phyloP scores from a whole-genome alignment of 2,888 invertebrate genomes.

The Drosophila sordidula region DNA sequence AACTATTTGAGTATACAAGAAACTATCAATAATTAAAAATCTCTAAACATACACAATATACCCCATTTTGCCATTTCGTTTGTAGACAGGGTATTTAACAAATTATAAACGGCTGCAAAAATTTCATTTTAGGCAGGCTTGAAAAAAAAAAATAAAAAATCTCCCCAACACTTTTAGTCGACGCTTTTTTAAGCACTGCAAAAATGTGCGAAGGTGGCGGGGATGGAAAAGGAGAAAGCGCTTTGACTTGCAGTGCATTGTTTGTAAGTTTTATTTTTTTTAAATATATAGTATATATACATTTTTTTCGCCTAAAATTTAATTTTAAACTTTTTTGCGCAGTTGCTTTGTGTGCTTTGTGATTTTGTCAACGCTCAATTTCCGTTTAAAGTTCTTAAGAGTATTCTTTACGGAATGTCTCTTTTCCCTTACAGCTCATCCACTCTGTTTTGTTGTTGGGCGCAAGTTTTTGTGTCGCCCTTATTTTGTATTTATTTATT shows the following conservation, averaged over 20 bases:
- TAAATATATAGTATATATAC: background rate
- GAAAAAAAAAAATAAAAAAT: conserved; percentile 8
- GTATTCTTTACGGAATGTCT: conserved; percentile 7
- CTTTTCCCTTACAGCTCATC: background rate
- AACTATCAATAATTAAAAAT: no score
- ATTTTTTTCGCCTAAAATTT: conserved; percentile 30
- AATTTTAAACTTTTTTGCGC: conserved; percentile 46
- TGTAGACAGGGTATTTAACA: conserved; percentile 5
- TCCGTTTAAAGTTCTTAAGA: conserved; percentile 47
- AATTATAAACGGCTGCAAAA: conserved; percentile 13
- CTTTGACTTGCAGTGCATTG: conserved; percentile 40
- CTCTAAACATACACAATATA: background rate
- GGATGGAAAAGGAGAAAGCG: no score
- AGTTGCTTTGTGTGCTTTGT: conserved; percentile 42
- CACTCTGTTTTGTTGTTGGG: conserved; percentile 2
- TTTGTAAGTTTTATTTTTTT: conserved; percentile 37
- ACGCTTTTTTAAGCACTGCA: conserved; percentile 2
- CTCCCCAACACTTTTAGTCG: conserved; percentile 35
- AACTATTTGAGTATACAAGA: no score
- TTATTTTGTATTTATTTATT: conserved; percentile 51
- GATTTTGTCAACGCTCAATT: conserved; percentile 55
- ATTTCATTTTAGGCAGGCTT: conserved; percentile 39
- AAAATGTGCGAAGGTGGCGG: background rate
- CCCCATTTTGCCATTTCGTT: background rate
- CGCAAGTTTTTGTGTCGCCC: conserved; percentile 18